Percentiles rank a stretch among this genome's conserved stretches.
Evolutionary conservation across 2,113 vertebrate species (phyloP).

Genomic region (Promerops cafer): DNA sequence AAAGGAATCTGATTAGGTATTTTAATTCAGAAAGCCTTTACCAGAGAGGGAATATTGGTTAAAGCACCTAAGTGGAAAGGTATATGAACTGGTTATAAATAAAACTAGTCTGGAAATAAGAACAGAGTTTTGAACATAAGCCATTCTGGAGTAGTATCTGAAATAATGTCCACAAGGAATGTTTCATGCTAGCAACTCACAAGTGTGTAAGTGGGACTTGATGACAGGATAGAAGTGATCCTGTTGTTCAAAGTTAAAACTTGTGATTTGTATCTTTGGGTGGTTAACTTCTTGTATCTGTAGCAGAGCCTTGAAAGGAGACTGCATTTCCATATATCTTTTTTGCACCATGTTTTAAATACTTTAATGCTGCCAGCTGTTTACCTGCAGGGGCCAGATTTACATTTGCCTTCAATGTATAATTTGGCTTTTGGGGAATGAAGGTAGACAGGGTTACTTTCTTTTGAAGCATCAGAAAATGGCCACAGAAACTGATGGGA

Average conservation of each 20-base stretch:
- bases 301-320: constrained; percentile 7
- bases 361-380: constrained; percentile 47
- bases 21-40: neutral
- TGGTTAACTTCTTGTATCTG: constrained; percentile 2
- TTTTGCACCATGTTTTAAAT: constrained; percentile 24
- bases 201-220: neutral
- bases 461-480: neutral
- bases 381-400: constrained; percentile 40
- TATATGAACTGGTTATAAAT: neutral
- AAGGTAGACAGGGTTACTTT: neutral
- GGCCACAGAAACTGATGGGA: neutral
- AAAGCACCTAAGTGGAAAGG: neutral
- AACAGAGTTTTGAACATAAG: neutral
- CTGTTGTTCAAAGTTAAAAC: neutral
- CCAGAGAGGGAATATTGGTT: neutral
- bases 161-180: neutral
- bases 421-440: neutral
- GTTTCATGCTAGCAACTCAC: neutral
- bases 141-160: neutral
- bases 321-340: constrained; percentile 13
- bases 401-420: constrained; percentile 14
- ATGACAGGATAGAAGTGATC: neutral
- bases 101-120: neutral
- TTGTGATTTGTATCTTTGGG: neutral
- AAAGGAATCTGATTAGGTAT: neutral